These are phyloP conservation scores for Eudyptes chrysolophus DNA, from an alignment of 2,113 vertebrate species.

Conservation along the genomic window DNA sequence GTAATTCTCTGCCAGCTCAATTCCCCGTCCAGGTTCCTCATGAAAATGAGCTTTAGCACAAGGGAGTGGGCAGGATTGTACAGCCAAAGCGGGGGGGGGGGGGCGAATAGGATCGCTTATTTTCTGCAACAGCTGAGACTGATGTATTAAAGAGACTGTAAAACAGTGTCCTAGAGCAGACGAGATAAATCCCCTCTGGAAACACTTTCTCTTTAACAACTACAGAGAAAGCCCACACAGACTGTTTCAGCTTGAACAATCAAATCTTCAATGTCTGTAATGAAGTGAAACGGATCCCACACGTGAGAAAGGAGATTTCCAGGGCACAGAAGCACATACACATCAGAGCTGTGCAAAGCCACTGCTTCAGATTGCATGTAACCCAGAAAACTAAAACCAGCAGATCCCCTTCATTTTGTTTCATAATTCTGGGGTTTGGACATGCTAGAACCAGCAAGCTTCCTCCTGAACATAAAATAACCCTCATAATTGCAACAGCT, in stretches of 20 bases:
- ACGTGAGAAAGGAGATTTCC: background rate
- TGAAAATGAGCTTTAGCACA: background rate
- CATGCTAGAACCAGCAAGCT: background rate
- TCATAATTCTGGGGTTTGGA: background rate
- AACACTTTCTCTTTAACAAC: background rate
- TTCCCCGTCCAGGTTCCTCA: background rate
- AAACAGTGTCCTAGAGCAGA: background rate
- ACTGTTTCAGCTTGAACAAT: background rate
- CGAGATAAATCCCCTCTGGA: background rate
- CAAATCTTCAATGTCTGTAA: background rate
- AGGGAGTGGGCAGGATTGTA: background rate
- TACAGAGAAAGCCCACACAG: background rate
- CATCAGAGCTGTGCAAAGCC: background rate
- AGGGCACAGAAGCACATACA: background rate
- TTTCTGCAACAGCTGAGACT: background rate
- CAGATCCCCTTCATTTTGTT: background rate
- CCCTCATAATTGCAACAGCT: background rate
- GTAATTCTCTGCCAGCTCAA: background rate
- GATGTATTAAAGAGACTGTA: background rate
- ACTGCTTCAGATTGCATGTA: background rate
- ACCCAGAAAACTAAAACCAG: background rate
- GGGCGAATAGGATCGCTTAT: background rate
- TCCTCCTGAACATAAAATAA: background rate
- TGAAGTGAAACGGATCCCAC: background rate
- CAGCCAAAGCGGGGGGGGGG: background rate